Evolutionary conservation across 2,113 vertebrate genomes (phyloP).

Genomic region (Otocyon megalotis): DNA sequence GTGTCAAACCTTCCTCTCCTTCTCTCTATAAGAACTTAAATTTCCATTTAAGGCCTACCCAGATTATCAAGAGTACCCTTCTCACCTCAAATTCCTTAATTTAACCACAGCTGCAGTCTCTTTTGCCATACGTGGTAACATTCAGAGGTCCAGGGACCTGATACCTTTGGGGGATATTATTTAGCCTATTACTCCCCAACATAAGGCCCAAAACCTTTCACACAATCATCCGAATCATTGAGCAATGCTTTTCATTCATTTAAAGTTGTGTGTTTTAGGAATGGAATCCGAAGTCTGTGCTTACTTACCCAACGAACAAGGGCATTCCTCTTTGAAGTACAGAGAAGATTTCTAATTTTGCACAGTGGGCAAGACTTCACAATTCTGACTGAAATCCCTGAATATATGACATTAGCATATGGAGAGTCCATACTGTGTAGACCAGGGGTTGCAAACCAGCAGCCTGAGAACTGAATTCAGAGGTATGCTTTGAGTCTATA

Average conservation of each 20-base stretch:
- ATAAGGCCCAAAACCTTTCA: background rate
- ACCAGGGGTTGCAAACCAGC: background rate
- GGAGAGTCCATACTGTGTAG: background rate
- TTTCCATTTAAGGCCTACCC: background rate
- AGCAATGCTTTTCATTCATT: background rate
- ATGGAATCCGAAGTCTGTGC: constrained; percentile 18
- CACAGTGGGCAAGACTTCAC: background rate
- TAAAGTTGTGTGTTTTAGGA: background rate
- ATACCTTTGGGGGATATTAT: background rate
- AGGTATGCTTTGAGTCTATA: background rate
- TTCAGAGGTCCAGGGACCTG: background rate
- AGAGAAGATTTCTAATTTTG: background rate
- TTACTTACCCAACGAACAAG: background rate
- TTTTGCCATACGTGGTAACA: background rate
- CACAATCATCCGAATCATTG: background rate
- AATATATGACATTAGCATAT: background rate
- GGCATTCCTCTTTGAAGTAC: background rate
- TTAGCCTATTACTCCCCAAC: background rate
- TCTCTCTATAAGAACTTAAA: background rate
- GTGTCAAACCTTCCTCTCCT: background rate
- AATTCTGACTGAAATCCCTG: background rate
- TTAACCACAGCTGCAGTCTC: background rate
- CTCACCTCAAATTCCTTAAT: background rate
- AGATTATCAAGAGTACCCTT: background rate
- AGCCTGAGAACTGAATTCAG: background rate